A percentile compares a stretch with the other conserved stretches of the same genome.
Evolutionary conservation across 2,797 vertebrate species (phyloP).

Genomic region (Muscicapa comitata): DNA sequence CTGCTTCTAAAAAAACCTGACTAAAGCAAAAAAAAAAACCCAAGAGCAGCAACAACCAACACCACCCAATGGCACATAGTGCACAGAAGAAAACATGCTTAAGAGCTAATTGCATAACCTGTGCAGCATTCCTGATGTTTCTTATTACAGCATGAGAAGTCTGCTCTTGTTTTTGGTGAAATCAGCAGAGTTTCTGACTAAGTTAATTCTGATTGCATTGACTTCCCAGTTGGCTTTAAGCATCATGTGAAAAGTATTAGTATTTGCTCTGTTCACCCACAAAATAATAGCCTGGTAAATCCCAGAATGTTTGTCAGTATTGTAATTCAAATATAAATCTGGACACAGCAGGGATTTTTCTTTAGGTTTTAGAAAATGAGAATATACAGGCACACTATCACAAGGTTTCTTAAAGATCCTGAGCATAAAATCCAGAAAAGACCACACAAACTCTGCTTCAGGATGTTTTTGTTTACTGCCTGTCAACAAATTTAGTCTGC

Average conservation of each 20-base stretch:
- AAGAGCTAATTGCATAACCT: background rate
- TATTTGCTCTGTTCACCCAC: background rate
- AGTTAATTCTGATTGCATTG: background rate
- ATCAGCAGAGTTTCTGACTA: background rate
- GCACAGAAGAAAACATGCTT: accelerated
- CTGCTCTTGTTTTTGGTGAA: background rate
- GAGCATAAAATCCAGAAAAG: background rate
- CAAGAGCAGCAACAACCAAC: background rate
- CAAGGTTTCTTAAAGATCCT: background rate
- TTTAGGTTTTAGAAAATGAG: background rate
- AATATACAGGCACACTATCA: background rate
- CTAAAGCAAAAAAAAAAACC: accelerated
- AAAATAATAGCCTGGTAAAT: background rate
- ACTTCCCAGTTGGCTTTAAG: background rate
- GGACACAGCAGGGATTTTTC: background rate
- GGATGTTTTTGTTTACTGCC: conserved; percentile 21
- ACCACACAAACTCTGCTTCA: conserved; percentile 13
- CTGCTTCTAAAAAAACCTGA: background rate
- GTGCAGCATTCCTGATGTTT: background rate
- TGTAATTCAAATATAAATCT: background rate
- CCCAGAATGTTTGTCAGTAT: background rate
- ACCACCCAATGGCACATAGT: accelerated
- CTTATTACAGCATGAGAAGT: background rate
- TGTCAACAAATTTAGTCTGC: conserved; percentile 22
- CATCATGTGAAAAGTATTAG: background rate